Percentiles rank a stretch among this genome's conserved stretches.
phyloP scores from a whole-genome alignment of 1,140 invertebrate species.

The Pararge aegeria region DNA sequence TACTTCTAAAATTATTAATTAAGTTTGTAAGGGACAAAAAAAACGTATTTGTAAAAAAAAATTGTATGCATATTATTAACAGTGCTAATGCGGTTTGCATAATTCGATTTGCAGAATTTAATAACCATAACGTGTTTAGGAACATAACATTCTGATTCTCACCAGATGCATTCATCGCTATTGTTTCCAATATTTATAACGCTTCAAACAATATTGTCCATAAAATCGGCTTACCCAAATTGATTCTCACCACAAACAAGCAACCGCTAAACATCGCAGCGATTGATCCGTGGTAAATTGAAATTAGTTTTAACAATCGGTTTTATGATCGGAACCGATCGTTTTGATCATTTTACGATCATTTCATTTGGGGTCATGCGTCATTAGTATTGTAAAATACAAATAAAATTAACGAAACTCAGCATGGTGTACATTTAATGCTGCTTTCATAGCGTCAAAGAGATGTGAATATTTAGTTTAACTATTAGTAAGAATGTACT shows the following conservation, averaged over 20 bases:
- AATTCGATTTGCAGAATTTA: no score
- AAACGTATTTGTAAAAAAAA: no score
- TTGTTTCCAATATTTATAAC: no score
- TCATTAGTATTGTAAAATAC: constrained; percentile 40
- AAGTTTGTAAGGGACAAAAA: no score
- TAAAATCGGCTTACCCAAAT: not conserved
- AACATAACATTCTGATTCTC: no score
- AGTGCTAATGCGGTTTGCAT: no score
- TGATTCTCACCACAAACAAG: constrained; percentile 7
- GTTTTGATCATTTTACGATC: constrained; percentile 45
- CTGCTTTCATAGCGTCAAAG: not conserved
- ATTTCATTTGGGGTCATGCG: constrained; percentile 32
- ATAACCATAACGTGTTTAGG: no score
- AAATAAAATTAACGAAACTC: constrained; percentile 14
- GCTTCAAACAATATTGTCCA: constrained; percentile 2
- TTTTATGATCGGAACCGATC: constrained; percentile 44
- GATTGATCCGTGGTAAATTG: constrained; percentile 9
- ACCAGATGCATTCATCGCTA: no score
- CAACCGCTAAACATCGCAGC: not conserved
- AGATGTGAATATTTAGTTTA: not conserved
- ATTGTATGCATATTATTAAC: no score
- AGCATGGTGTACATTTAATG: not conserved
- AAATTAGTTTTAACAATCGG: constrained; percentile 35
- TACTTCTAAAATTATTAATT: no score
- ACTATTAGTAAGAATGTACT: no score